Base-by-base conservation (phyloP, 2,797 vertebrate genomes). In the Nannoperca obscura region DNA sequence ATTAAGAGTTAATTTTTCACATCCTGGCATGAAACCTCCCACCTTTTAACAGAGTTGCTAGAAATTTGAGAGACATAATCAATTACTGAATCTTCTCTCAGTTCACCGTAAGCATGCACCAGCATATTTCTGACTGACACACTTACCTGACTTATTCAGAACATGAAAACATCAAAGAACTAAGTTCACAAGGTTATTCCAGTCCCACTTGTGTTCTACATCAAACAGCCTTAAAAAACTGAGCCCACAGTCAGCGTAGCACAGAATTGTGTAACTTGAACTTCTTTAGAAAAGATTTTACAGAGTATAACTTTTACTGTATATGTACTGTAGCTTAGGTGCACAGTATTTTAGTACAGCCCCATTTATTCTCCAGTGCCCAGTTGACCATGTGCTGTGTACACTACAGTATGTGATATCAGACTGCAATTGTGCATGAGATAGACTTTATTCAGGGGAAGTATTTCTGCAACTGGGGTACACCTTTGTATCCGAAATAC, bases 1-100 rank as follows among this genome's bases (percentile, higher is more conserved):
- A 74, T 74, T 46, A 36, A 62, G 40, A 54, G 67, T 84, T 50
- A 13, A 68, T 85, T 83, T 80, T 88, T 82, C 60, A 85, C 65
- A 59, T 62, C 15, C 64, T 64, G 5, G 38, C 78, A 49, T 62
- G n/a, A 72, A 84, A 55, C 42, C 24, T 54, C 36, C 14, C 20
- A 42, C n/a, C 52, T 22, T 12, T 75, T 24, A 67, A 58, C 40
- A 60, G 46, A 61, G 17, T 49, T 60, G 13, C 47, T 71, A 40
- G 55, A 65, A 72, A 58, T 46, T 14, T 62, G 69, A 67, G 34
- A 64, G 34, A 64, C 11, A 9, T 38, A 66, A 80, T 69, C 76
- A 61, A 61, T 74, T 68, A 71, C 61, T 53, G 46, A 59, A 75
- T 71, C 10, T 53, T 32, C 27, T 69, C 24, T 49, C n/a, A 54